Evolutionary conservation across 37 sponge, comb jelly and placozoan genomes (phyloP), one percentile per base, ranked within the genome.

Genomic region (Chondrilla cf. caribensis): DNA sequence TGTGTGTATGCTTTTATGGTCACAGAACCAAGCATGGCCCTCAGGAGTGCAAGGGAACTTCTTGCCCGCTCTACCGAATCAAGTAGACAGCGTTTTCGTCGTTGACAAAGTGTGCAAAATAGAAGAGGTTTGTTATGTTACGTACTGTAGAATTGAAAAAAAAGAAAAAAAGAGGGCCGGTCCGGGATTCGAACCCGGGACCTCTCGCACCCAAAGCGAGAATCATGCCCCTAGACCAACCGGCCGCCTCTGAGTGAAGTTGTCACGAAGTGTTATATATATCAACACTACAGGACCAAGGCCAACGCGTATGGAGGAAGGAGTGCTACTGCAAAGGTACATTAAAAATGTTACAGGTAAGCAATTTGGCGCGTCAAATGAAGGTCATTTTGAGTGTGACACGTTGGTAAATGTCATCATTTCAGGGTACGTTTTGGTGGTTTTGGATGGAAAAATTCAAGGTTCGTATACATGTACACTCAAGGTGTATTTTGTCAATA

Each of bases 151-250:
- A n/a, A n/a, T n/a, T n/a, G 76, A 76, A 42, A 81, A 41, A 79
- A 81, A 84, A 81, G 60, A 90, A 82, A 91, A 85, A 71, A 78
- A 51, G 43, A 77, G 91, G 91, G 91, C 91, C 80, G 81, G 91
- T 91, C 91, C 91, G 91, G 91, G 91, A 91, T 84, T 91, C 57
- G 91, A 91, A 91, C 91, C 91, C 91, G 91, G 91, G 91, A 86
- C 91, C 91, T 91, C 91, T 91, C 87, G 91, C 87, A 87, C 91
- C 91, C 91, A 84, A 91, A 91, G 84, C 91, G 87, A 91, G 91
- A 91, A 91, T 91, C 91, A 91, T 91, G 44, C 91, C 91, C 87
- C 91, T 91, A 91, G 91, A 91, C 91, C 91, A 91, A 91, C 91
- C 81, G 80, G 91, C 91, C 91, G 55, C 80, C 64, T 62, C 15